phyloP scores from a whole-genome alignment of 2,888 invertebrate species.

The Druceiella hillmani region DNA sequence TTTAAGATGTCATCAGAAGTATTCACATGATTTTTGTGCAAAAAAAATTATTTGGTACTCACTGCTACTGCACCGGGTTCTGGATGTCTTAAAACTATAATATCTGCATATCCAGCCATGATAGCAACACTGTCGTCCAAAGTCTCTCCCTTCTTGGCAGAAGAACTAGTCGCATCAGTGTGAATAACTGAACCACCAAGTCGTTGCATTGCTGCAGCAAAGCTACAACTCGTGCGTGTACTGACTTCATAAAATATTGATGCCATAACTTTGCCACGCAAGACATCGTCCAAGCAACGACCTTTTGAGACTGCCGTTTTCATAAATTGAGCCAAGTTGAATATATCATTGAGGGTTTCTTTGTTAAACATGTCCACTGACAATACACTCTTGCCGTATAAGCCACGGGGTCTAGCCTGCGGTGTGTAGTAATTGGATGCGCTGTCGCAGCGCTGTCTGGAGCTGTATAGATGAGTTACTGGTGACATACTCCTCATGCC shows the following conservation, averaged over 20 bases:
- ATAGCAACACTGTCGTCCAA: slow-evolving; percentile 82
- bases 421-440: slow-evolving; percentile 45
- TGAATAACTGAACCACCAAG: slow-evolving; percentile 90
- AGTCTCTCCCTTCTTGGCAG: slow-evolving; percentile 94
- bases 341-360: slow-evolving; percentile 87
- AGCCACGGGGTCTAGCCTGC: slow-evolving; percentile 38
- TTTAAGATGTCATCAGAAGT: too few species aligned
- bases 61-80: slow-evolving; percentile 85
- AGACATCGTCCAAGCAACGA: slow-evolving; percentile 74
- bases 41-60: too few species aligned
- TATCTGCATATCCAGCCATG: slow-evolving; percentile 91
- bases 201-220: slow-evolving; percentile 94
- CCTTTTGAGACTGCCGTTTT: slow-evolving; percentile 80
- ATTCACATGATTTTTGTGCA: too few species aligned
- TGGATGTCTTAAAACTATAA: slow-evolving; percentile 92
- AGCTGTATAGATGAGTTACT: slow-evolving; percentile 37
- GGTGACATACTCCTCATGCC: slow-evolving; percentile 48
- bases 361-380: slow-evolving; percentile 82
- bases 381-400: slow-evolving; percentile 72
- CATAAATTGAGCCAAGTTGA: slow-evolving; percentile 88
- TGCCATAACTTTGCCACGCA: slow-evolving; percentile 91
- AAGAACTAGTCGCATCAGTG: slow-evolving; percentile 86
- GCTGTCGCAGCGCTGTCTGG: slow-evolving; percentile 54
- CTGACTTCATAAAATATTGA: slow-evolving; percentile 97
- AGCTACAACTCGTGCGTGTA: slow-evolving; percentile 94